These are phyloP conservation scores for Temnothorax nylanderi DNA, from an alignment of 1,140 invertebrate species.

Conservation along the genomic window DNA sequence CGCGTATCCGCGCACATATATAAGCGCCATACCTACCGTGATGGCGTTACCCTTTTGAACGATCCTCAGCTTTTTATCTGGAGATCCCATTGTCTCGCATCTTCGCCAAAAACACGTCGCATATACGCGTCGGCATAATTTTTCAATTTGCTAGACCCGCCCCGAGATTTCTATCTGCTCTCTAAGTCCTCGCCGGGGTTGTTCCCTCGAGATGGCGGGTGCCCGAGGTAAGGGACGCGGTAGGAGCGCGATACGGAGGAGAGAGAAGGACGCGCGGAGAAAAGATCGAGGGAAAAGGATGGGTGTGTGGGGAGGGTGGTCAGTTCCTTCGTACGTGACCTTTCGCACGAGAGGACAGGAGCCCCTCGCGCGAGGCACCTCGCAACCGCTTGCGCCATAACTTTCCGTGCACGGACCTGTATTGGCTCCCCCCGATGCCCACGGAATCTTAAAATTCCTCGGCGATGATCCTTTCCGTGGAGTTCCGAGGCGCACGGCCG, in stretches of 20 bases:
- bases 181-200: constrained; percentile 64
- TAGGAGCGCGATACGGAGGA: not conserved
- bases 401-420: constrained; percentile 70
- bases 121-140: constrained; percentile 71
- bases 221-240: constrained; percentile 3
- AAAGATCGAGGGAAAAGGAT: constrained; percentile 8
- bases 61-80: constrained; percentile 73
- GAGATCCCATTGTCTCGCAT: constrained; percentile 72
- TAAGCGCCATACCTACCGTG: constrained; percentile 34
- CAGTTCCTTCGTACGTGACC: constrained; percentile 70
- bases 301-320: constrained; percentile 26
- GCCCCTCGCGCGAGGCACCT: constrained; percentile 44
- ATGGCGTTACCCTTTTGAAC: constrained; percentile 74
- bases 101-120: constrained; percentile 74
- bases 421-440: constrained; percentile 55
- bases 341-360: constrained; percentile 75
- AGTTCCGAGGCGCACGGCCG: not conserved
- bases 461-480: constrained; percentile 22
- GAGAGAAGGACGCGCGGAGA: not conserved
- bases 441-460: constrained; percentile 56
- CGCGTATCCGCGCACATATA: constrained; percentile 5
- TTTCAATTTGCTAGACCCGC: constrained; percentile 76
- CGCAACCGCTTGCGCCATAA: constrained; percentile 67
- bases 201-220: constrained; percentile 35
- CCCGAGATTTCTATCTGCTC: constrained; percentile 70